phyloP scores from a whole-genome alignment of 2,797 vertebrate genomes.

The Hephaestus fuliginosus region DNA sequence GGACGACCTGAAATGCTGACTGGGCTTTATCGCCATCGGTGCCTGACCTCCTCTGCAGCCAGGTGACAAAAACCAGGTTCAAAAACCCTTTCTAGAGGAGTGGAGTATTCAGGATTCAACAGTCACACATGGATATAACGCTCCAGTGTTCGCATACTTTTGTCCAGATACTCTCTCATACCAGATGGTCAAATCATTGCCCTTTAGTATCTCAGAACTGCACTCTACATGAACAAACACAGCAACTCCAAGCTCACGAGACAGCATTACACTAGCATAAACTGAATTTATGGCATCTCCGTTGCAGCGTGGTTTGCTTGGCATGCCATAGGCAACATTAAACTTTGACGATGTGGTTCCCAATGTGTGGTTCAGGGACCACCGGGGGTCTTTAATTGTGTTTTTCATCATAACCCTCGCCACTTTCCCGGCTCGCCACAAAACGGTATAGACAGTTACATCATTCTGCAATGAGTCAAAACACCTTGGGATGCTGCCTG shows the following conservation, averaged over 20 bases:
- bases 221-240: background rate
- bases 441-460: conserved; percentile 46
- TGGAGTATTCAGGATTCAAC: background rate
- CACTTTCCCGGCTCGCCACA: conserved; percentile 17
- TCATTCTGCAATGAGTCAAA: conserved; percentile 50
- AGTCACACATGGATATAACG: too few species aligned
- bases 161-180: background rate
- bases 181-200: background rate
- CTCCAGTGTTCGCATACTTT: background rate
- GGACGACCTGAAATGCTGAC: background rate
- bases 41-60: background rate
- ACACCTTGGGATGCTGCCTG: conserved; percentile 15
- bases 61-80: background rate
- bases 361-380: conserved; percentile 32
- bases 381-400: conserved; percentile 19
- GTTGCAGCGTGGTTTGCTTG: conserved; percentile 26
- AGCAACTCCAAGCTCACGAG: background rate
- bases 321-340: conserved; percentile 14
- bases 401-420: conserved; percentile 29
- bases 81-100: background rate
- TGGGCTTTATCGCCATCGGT: background rate
- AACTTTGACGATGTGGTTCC: conserved; percentile 29
- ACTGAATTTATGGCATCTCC: background rate
- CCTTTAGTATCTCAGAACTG: background rate
- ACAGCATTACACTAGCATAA: conserved; percentile 4